Base-by-base conservation (phyloP, 2,888 invertebrate species). In the Leptinotarsa juncta region DNA sequence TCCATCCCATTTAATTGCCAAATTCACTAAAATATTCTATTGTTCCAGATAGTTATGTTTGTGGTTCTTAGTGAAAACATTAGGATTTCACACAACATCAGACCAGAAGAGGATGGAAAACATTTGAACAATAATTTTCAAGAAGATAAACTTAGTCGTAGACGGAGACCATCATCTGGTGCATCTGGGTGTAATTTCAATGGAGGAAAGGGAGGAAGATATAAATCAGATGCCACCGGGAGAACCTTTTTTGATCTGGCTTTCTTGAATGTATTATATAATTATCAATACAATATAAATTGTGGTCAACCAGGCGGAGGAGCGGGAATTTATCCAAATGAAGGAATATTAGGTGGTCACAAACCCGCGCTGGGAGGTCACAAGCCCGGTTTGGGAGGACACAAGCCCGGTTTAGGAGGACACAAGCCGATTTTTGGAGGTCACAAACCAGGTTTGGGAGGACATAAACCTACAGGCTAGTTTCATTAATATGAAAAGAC, bases 241-340 rank as follows among this genome's bases (percentile, higher is more conserved):
- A 77, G 84, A 53, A 84, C 84, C 3, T 85, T 85, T 69, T 78
- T 85, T 16, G 85, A 85, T 67, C 76, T 82, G 5, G 81, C 82
- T 70, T 81, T 81, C 53, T 55, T 82, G 20, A 83, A 85, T 70
- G 78, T 84, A 4, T 83, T 81, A 70, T 81, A 84, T 72, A 83
- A 84, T 76, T 81, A 84, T 70, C 81, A 83, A 51, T 81, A 83
- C 72, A 83, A 84, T 68, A 81, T 84, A 50, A 81, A 84, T 65
- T 84, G 84, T 70, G 81, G 80, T 2, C 80, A 81, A 7, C 74
- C 75, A 48, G 76, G 77, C 16, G 77, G 71, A 12, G 71, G 76
- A 18, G 79, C 77, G 20, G 60, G 68, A 42, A 23, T 15, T 26
- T 16, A 74, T 65, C 62, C 65, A 3, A 66, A 71, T 49, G 72